Evolutionary conservation across 2,888 invertebrate species (phyloP).

Genomic region (Altica lythri): DNA sequence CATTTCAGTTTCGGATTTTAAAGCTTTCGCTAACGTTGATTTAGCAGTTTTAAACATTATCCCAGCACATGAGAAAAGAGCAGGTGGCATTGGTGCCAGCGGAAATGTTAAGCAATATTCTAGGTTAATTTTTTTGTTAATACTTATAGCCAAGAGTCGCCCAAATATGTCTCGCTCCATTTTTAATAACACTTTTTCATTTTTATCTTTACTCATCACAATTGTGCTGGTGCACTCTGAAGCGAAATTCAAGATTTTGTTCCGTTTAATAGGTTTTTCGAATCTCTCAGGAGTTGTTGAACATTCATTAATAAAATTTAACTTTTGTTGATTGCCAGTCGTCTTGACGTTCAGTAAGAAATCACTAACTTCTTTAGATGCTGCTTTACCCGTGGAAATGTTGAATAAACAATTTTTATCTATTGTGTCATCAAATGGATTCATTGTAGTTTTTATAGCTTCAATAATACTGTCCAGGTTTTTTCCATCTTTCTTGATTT

Average conservation of each 20-base stretch:
- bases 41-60: constrained; percentile 31
- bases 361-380: constrained; percentile 43
- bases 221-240: no score
- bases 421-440: constrained; percentile 40
- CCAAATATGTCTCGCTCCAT: constrained; percentile 40
- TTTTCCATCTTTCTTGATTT: constrained; percentile 35
- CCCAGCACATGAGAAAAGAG: constrained; percentile 25
- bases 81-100: constrained; percentile 17
- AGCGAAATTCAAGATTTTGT: no score
- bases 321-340: constrained; percentile 28
- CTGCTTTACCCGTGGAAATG: constrained; percentile 48
- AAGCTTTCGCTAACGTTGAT: constrained; percentile 21
- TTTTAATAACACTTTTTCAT: constrained; percentile 38
- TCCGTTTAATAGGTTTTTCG: constrained; percentile 27
- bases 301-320: constrained; percentile 31
- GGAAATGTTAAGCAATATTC: not conserved
- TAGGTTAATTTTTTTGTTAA: not conserved
- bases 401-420: constrained; percentile 41
- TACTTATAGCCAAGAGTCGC: not conserved
- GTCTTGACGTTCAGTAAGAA: constrained; percentile 34
- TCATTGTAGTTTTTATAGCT: constrained; percentile 38
- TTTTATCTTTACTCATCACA: constrained; percentile 28
- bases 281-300: constrained; percentile 22
- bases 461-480: constrained; percentile 29
- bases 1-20: constrained; percentile 22